A percentile compares a stretch with the other conserved stretches of the same genome.
Evolutionary conservation across 92 coral and sea anemone genomes (phyloP).

Genomic region (Scolanthus callimorphus): DNA sequence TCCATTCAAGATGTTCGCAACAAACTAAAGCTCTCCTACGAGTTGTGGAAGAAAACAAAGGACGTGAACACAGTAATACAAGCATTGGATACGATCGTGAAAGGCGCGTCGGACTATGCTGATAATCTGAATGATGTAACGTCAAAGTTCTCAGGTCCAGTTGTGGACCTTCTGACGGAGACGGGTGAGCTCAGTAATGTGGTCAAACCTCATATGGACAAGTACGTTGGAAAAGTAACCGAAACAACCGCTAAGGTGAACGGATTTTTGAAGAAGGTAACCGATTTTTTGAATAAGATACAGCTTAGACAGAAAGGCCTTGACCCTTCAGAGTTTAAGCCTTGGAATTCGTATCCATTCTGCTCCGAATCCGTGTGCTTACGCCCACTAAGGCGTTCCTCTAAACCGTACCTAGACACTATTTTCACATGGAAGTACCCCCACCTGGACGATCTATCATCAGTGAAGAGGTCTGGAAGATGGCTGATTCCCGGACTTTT

Average conservation of each 20-base stretch:
- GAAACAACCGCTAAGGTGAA: conserved; percentile 59
- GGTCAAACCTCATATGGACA: conserved; percentile 65
- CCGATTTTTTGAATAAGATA: conserved; percentile 64
- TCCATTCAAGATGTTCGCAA: conserved; percentile 58
- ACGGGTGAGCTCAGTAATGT: conserved; percentile 74
- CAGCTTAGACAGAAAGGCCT: conserved; percentile 92
- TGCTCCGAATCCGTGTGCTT: conserved; percentile 85
- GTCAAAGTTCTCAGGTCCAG: conserved; percentile 59
- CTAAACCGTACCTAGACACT: conserved; percentile 62
- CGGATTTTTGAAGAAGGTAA: conserved; percentile 63
- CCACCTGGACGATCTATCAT: conserved; percentile 91
- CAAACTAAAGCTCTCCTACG: conserved; percentile 61
- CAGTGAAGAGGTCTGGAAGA: conserved; percentile 68
- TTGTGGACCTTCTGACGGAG: conserved; percentile 68
- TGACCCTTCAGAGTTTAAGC: conserved; percentile 58
- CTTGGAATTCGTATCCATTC: conserved; percentile 69
- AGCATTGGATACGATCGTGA: conserved; percentile 60
- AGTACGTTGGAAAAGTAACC: conserved; percentile 48
- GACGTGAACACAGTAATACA: conserved; percentile 70
- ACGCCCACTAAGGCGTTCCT: conserved; percentile 72
- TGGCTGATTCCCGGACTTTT: conserved; percentile 95
- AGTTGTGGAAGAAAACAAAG: conserved; percentile 61
- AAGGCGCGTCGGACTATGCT: conserved; percentile 69
- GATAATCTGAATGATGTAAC: conserved; percentile 55
- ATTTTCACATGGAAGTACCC: conserved; percentile 89